Evolutionary conservation across 2,888 invertebrate genomes (phyloP).

Genomic region (Eustalomyia histrio): DNA sequence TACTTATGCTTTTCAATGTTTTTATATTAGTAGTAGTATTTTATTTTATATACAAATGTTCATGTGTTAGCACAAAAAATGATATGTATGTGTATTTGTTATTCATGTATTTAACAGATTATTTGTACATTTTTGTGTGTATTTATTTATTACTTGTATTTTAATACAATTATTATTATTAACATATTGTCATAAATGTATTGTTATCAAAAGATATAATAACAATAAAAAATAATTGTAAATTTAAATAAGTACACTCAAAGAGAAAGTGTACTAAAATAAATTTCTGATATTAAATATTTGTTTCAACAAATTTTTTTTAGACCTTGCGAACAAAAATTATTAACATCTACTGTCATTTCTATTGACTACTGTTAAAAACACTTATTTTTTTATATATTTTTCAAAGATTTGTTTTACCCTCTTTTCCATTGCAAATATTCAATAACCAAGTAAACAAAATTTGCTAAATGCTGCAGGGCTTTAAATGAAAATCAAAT

Average conservation of each 20-base stretch:
- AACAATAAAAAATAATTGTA: background rate
- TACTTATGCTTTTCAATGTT: too few species aligned
- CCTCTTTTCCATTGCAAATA: background rate
- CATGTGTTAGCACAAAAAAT: too few species aligned
- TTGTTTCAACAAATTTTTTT: too few species aligned
- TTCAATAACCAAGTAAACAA: constrained; percentile 19
- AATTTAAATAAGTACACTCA: background rate
- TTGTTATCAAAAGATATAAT: background rate
- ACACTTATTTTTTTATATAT: too few species aligned
- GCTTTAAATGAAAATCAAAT: constrained; percentile 50
- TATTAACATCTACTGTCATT: too few species aligned
- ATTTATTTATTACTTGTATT: constrained; percentile 21
- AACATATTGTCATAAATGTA: background rate
- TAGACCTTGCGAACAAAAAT: too few species aligned
- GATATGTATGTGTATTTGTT: too few species aligned
- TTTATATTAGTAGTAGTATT: too few species aligned
- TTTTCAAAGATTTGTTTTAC: background rate
- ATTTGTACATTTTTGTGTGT: constrained; percentile 42
- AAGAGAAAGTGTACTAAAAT: background rate
- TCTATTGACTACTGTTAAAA: too few species aligned
- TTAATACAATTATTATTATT: constrained; percentile 2
- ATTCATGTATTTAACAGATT: constrained; percentile 18
- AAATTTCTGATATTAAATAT: too few species aligned
- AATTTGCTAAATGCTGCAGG: constrained; percentile 38
- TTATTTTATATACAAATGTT: background rate